Conservation (phyloP, 1,140 invertebrate genomes). For the Orius laevigatus region DNA sequence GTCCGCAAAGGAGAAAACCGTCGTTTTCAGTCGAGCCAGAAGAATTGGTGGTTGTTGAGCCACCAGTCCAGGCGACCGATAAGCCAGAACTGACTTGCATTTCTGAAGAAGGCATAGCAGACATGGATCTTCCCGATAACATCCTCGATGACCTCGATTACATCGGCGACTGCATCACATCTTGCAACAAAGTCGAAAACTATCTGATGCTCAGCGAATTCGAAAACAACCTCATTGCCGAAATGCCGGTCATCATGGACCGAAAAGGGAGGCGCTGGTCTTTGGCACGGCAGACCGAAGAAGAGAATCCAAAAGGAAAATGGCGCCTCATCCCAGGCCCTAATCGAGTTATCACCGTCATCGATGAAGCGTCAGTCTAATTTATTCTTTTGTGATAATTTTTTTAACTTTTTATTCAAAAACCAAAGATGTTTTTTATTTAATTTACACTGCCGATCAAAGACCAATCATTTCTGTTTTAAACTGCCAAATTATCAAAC, state of each 20-base stretch:
- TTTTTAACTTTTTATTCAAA: background rate
- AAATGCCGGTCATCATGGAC: slow-evolving; percentile 53
- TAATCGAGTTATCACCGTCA: slow-evolving; percentile 50
- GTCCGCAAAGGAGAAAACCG: slow-evolving; percentile 35
- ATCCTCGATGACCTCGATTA: slow-evolving; percentile 64
- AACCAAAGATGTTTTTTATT: too few species aligned
- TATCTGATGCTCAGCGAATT: slow-evolving; percentile 75
- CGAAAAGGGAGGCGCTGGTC: slow-evolving; percentile 52
- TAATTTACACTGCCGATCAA: background rate
- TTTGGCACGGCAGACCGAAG: slow-evolving; percentile 32
- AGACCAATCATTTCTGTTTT: background rate
- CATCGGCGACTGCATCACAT: slow-evolving; percentile 71
- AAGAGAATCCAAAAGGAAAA: slow-evolving; percentile 23
- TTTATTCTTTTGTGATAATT: background rate
- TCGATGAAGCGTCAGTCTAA: slow-evolving; percentile 45
- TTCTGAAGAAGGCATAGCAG: slow-evolving; percentile 65
- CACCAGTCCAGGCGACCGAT: slow-evolving; percentile 23
- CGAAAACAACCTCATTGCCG: slow-evolving; percentile 68
- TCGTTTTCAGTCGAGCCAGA: slow-evolving; percentile 42
- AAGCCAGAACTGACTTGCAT: slow-evolving; percentile 70
- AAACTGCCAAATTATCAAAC: background rate
- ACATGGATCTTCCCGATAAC: slow-evolving; percentile 69
- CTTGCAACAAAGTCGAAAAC: slow-evolving; percentile 73
- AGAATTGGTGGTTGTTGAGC: slow-evolving; percentile 29
- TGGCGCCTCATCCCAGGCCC: slow-evolving; percentile 26